These are phyloP conservation scores for Triplophysa yarkandensis DNA, from an alignment of 2,797 vertebrate genomes.

Conservation along the genomic window DNA sequence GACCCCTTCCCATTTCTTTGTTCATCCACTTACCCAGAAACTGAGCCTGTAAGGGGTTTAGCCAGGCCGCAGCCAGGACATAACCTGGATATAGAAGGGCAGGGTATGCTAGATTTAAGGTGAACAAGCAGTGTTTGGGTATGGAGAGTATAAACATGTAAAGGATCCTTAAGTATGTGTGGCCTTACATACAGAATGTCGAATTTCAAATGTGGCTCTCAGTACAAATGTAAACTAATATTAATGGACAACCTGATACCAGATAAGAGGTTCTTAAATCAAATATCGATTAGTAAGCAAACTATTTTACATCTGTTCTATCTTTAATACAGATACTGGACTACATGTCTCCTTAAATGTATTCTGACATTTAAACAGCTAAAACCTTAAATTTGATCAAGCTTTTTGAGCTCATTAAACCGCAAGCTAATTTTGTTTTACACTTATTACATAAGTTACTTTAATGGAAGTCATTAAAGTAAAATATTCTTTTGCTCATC, in stretches of 20 bases:
- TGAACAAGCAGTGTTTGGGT: conserved; percentile 40
- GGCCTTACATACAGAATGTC: conserved; percentile 24
- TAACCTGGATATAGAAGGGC: conserved; percentile 17
- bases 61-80: neutral
- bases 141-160: conserved; percentile 25
- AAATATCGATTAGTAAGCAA: neutral
- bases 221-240: neutral
- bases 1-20: neutral
- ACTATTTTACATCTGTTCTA: neutral
- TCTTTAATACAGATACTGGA: conserved; percentile 52
- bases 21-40: conserved; percentile 23
- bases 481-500: neutral
- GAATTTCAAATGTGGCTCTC: neutral
- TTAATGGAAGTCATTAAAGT: neutral
- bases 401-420: neutral
- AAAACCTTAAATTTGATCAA: neutral
- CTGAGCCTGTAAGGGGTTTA: conserved; percentile 24
- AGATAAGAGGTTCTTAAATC: neutral
- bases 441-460: neutral
- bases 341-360: conserved; percentile 51
- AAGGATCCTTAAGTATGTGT: conserved; percentile 2
- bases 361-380: neutral
- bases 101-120: conserved; percentile 2
- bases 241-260: neutral
- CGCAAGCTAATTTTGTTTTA: neutral